Conservation (phyloP, 2,888 invertebrate genomes). For the Parnassius orleans region DNA sequence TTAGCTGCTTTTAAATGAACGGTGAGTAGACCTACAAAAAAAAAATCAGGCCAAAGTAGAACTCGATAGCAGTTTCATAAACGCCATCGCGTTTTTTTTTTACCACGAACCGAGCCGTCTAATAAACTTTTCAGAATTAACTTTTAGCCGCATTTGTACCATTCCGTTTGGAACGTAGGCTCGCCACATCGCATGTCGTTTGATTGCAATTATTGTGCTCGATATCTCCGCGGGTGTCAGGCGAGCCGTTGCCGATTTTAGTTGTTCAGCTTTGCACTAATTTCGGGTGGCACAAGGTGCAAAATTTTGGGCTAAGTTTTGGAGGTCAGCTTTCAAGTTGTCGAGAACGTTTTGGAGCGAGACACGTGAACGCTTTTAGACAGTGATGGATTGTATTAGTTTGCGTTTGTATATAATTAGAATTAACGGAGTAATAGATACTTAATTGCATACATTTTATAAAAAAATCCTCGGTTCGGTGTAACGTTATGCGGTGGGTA, state of each 20-base stretch:
- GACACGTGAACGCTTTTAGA: conserved; percentile 11
- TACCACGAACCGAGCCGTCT: conserved; percentile 31
- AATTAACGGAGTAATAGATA: not conserved
- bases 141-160: conserved; percentile 37
- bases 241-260: conserved; percentile 30
- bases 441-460: no score
- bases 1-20: conserved; percentile 25
- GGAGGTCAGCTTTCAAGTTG: conserved; percentile 19
- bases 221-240: conserved; percentile 44
- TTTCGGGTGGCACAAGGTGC: conserved; percentile 21
- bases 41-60: conserved; percentile 36
- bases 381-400: conserved; percentile 14
- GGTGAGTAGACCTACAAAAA: conserved; percentile 30
- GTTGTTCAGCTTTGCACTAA: conserved; percentile 25
- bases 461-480: no score
- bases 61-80: conserved; percentile 38
- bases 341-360: not conserved
- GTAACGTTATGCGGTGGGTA: no score
- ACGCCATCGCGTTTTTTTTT: conserved; percentile 34
- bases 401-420: not conserved
- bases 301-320: conserved; percentile 20
- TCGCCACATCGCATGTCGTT: conserved; percentile 48
- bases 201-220: conserved; percentile 55
- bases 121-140: conserved; percentile 48
- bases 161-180: conserved; percentile 29